These are phyloP conservation scores for Lycodopsis pacificus DNA, from an alignment of 2,797 vertebrate genomes.

Conservation along the genomic window DNA sequence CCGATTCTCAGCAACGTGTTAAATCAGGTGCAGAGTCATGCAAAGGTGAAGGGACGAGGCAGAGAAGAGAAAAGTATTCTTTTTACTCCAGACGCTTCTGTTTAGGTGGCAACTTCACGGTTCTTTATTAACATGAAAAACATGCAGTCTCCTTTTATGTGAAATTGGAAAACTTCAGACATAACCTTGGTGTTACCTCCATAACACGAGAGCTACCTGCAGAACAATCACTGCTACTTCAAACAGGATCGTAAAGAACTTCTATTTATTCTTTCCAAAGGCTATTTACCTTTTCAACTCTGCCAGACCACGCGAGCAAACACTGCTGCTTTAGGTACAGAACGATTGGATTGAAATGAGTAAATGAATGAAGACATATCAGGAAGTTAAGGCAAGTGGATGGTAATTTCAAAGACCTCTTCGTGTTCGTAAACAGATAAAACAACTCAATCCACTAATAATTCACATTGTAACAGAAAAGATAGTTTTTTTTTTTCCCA, in stretches of 20 bases:
- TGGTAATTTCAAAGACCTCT: slow-evolving; percentile 8
- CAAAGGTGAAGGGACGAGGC: not conserved
- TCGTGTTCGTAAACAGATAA: too few species aligned
- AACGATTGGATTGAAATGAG: too few species aligned
- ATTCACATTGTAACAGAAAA: slow-evolving; percentile 4
- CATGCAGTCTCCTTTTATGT: not conserved
- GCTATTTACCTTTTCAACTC: slow-evolving; percentile 1
- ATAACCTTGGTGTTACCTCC: not conserved
- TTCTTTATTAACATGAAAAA: not conserved
- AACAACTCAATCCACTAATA: slow-evolving; percentile 4
- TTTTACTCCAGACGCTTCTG: not conserved
- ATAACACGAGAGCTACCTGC: not conserved
- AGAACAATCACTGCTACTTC: not conserved
- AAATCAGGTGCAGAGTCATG: too few species aligned
- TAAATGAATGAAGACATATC: slow-evolving; percentile 3
- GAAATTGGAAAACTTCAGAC: not conserved
- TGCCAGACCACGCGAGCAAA: not conserved
- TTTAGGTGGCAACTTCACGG: not conserved
- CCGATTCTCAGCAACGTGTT: not conserved
- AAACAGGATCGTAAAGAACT: not conserved
- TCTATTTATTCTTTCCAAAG: not conserved
- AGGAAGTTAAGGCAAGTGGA: not conserved
- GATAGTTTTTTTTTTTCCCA: not conserved
- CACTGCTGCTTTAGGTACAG: not conserved
- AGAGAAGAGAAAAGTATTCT: not conserved